phyloP scores from a whole-genome alignment of 2,888 invertebrate species.

The Busseola fusca region DNA sequence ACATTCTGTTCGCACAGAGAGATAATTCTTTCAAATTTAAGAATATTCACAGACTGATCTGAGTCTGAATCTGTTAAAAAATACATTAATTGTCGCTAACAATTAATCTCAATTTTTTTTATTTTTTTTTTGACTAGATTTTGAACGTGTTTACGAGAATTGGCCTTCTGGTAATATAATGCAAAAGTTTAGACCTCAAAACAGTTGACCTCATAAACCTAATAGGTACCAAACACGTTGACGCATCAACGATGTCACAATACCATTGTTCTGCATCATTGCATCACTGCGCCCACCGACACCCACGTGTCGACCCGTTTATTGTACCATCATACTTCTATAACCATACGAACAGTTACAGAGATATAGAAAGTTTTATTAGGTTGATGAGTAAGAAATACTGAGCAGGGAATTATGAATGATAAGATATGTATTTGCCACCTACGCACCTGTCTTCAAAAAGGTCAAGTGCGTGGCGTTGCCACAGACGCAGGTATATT shows the following conservation, averaged over 20 bases:
- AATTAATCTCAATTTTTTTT: too few species aligned
- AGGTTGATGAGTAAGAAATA: slow-evolving; percentile 13
- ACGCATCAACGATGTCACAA: slow-evolving; percentile 55
- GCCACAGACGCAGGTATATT: neutral
- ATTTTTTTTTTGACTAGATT: neutral
- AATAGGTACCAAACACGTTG: slow-evolving; percentile 18
- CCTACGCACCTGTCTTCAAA: slow-evolving; percentile 6
- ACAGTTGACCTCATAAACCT: slow-evolving; percentile 22
- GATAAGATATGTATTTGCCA: slow-evolving; percentile 9
- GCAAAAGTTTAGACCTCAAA: neutral
- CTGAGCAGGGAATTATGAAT: slow-evolving; percentile 22
- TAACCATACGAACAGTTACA: slow-evolving; percentile 3
- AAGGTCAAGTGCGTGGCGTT: slow-evolving; percentile 15
- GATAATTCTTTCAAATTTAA: neutral
- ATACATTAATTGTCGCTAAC: too few species aligned
- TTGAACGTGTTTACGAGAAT: neutral
- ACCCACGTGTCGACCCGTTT: slow-evolving; percentile 49
- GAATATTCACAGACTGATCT: neutral
- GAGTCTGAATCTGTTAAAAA: neutral
- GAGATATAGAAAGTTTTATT: slow-evolving; percentile 46
- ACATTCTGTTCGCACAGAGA: neutral
- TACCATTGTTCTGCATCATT: slow-evolving; percentile 42
- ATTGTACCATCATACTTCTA: slow-evolving; percentile 15
- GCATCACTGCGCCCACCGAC: slow-evolving; percentile 53
- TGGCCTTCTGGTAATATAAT: neutral